A percentile compares a stretch with the other conserved stretches of the same genome.
Conservation (phyloP, 2,888 invertebrate genomes). For the Busseola fusca region DNA sequence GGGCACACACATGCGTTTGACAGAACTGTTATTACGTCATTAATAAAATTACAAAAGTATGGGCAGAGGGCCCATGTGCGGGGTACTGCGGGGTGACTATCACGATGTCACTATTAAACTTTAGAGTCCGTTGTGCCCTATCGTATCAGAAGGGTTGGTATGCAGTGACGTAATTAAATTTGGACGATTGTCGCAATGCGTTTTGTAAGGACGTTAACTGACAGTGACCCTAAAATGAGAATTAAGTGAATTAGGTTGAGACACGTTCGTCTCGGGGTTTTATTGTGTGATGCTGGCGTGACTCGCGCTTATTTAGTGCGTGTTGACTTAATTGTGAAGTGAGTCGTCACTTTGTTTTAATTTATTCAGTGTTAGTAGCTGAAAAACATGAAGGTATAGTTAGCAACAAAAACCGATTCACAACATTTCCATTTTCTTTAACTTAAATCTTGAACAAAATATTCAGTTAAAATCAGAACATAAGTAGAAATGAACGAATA, state of each 20-base stretch:
- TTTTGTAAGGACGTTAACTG: conserved; percentile 80
- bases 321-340: conserved; percentile 24
- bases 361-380: neutral
- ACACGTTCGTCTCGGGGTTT: conserved; percentile 78
- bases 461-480: neutral
- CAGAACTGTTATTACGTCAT: conserved; percentile 89
- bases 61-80: conserved; percentile 84
- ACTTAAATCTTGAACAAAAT: neutral
- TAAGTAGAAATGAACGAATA: neutral
- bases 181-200: conserved; percentile 82
- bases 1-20: conserved; percentile 87
- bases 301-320: conserved; percentile 59
- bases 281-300: conserved; percentile 79
- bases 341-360: conserved; percentile 39
- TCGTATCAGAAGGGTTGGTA: conserved; percentile 74
- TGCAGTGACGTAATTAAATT: conserved; percentile 84
- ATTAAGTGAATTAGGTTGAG: conserved; percentile 85
- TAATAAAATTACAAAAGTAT: conserved; percentile 89
- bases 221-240: conserved; percentile 80
- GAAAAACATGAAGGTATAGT: neutral
- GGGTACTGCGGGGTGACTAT: conserved; percentile 56
- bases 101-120: conserved; percentile 65
- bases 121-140: conserved; percentile 75
- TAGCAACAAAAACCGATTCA: neutral
- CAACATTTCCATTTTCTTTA: neutral